Evolutionary conservation across 2,113 vertebrate genomes (phyloP).

Genomic region (Nettapus auritus): DNA sequence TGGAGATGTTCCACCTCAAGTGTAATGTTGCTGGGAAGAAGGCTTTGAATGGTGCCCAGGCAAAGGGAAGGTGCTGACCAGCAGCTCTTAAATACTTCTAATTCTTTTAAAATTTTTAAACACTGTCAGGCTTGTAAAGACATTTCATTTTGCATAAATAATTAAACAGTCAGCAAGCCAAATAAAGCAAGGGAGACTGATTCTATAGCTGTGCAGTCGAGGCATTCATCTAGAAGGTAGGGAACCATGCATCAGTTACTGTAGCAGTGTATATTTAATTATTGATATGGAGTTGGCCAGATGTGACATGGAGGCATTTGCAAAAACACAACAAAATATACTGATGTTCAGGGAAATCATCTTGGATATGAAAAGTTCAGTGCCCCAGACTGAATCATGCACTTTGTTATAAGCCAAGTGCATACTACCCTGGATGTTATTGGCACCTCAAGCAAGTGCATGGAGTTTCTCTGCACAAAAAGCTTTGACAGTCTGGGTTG

Average conservation of each 20-base stretch:
- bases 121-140: constrained; percentile 6
- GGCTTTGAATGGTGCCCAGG: background rate
- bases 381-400: background rate
- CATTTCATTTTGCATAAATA: constrained; percentile 49
- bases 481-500: background rate
- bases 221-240: constrained; percentile 9
- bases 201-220: background rate
- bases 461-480: background rate
- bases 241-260: constrained; percentile 21
- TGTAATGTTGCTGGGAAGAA: background rate
- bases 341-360: background rate
- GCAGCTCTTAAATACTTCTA: constrained; percentile 10
- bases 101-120: constrained; percentile 8
- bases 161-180: constrained; percentile 40
- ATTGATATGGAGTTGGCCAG: constrained; percentile 14
- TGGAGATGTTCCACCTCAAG: background rate
- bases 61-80: constrained; percentile 1
- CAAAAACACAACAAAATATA: constrained; percentile 19
- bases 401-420: background rate
- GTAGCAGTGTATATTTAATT: constrained; percentile 41
- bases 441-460: background rate
- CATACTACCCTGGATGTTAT: rapidly evolving
- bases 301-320: constrained; percentile 35
- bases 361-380: background rate
- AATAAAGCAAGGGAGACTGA: constrained; percentile 45